A percentile compares a stretch with the other conserved stretches of the same genome.
Conservation (phyloP, 2,888 invertebrate species). For the Nemurella pictetii region DNA sequence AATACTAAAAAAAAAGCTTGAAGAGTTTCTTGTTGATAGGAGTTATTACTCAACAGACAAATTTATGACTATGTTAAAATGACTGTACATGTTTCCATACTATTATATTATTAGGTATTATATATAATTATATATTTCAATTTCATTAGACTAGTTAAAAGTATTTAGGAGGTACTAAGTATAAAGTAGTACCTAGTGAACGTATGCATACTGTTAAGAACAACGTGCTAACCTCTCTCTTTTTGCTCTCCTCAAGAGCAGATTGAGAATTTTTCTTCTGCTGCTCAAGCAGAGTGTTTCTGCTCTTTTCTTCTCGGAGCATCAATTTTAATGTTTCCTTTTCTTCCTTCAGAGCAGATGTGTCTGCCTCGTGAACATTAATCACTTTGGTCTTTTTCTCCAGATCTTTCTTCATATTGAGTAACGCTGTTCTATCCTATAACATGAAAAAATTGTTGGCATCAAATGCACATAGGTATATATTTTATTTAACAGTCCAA, state of each 20-base stretch:
- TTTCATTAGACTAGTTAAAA: no score
- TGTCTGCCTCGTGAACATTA: constrained; percentile 55
- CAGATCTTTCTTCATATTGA: constrained; percentile 49
- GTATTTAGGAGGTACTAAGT: no score
- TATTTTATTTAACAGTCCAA: neutral
- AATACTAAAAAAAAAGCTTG: no score
- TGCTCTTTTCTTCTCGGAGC: constrained; percentile 57
- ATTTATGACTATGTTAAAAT: no score
- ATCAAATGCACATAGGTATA: neutral
- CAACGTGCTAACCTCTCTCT: constrained; percentile 52
- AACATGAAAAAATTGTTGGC: neutral
- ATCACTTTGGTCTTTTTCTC: constrained; percentile 52
- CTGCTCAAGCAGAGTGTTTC: constrained; percentile 57
- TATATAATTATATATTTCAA: no score
- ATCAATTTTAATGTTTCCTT: constrained; percentile 58
- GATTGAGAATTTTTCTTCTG: constrained; percentile 60
- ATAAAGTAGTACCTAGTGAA: constrained; percentile 43
- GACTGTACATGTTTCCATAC: no score
- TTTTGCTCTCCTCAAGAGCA: constrained; percentile 57
- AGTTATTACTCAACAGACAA: no score
- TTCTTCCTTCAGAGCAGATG: constrained; percentile 53
- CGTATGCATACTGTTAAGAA: no score
- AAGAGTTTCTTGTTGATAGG: no score
- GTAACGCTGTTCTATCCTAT: constrained; percentile 46
- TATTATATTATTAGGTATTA: no score